These are phyloP conservation scores for Heliconius himera DNA, from an alignment of 1,140 invertebrate genomes.

Conservation along the genomic window DNA sequence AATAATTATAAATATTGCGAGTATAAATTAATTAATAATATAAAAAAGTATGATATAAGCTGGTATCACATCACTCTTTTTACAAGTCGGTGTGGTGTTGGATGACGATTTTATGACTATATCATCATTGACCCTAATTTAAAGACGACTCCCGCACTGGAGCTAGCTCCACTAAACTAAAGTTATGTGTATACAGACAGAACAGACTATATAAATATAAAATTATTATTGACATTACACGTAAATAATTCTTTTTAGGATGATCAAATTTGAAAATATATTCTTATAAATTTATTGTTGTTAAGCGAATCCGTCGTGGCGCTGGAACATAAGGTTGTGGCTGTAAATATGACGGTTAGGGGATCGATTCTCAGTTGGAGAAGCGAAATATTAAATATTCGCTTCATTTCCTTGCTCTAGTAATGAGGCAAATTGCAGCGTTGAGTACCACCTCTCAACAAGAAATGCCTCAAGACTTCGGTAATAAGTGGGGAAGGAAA, in stretches of 20 bases:
- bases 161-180: conserved; percentile 31
- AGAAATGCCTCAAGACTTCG: no score
- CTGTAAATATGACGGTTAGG: no score
- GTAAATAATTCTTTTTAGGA: background rate
- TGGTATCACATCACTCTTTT: background rate
- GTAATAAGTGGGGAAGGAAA: no score
- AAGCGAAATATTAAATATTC: no score
- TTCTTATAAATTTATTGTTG: background rate
- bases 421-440: no score
- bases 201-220: background rate
- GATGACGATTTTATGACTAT: conserved; percentile 60
- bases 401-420: no score
- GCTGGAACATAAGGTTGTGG: no score
- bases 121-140: conserved; percentile 76
- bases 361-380: no score
- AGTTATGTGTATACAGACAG: conserved; percentile 19
- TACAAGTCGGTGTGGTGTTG: conserved; percentile 39
- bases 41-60: background rate
- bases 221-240: no score
- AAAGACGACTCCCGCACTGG: conserved; percentile 43
- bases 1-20: no score
- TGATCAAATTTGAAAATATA: background rate
- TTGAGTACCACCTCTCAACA: no score
- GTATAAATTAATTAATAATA: background rate
- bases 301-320: no score